Percentiles rank a stretch among this genome's conserved stretches.
Evolutionary conservation across 1,140 invertebrate species (phyloP).

Genomic region (Andricus grossulariae): DNA sequence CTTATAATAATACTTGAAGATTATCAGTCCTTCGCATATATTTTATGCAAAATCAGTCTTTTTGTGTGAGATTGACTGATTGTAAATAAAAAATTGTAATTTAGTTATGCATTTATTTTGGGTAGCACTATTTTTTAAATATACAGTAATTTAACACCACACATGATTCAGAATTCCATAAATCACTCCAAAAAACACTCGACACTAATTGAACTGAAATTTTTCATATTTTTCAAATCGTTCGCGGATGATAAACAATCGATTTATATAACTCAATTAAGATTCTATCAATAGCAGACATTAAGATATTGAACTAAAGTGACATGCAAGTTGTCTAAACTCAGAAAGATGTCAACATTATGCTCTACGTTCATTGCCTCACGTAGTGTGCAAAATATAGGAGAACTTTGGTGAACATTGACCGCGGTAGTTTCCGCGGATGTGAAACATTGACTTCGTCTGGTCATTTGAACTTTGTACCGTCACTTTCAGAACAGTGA

Average conservation of each 20-base stretch:
- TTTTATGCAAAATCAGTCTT: no score
- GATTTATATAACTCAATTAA: background rate
- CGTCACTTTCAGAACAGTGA: constrained; percentile 31
- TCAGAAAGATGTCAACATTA: constrained; percentile 48
- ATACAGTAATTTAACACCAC: no score
- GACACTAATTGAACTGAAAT: no score
- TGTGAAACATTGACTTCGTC: constrained; percentile 49
- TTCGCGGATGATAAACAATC: background rate
- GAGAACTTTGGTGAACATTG: constrained; percentile 58
- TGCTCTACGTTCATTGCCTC: constrained; percentile 46
- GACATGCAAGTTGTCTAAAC: background rate
- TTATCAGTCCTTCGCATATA: no score
- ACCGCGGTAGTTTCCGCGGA: constrained; percentile 60
- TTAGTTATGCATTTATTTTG: no score
- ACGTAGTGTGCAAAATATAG: constrained; percentile 43
- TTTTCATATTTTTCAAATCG: no score
- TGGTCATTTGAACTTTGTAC: constrained; percentile 52
- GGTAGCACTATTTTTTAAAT: no score
- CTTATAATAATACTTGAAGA: no score
- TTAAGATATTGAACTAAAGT: constrained; percentile 1
- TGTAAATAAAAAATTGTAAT: no score
- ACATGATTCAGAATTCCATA: no score
- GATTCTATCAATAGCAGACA: background rate
- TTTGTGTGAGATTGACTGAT: no score
- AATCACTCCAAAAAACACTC: no score